These are phyloP conservation scores for Amphiduros pacificus DNA, from an alignment of 2,888 invertebrate species.

Conservation along the genomic window DNA sequence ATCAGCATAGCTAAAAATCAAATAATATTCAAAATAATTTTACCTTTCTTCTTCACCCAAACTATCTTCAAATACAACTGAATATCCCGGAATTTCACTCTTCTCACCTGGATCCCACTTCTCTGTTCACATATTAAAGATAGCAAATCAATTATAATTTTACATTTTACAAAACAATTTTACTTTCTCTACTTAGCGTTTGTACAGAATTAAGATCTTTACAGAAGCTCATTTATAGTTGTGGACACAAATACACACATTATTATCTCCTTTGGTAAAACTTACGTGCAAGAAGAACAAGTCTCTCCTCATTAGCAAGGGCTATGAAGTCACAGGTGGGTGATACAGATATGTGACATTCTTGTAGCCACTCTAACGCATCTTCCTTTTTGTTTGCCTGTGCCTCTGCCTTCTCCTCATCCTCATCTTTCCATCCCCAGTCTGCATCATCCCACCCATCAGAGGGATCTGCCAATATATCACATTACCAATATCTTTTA, in stretches of 20 bases:
- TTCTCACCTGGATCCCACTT: constrained; percentile 50
- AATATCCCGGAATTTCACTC: constrained; percentile 45
- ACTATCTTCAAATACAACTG: constrained; percentile 40
- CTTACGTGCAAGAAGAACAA: constrained; percentile 69
- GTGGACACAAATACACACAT: too few species aligned
- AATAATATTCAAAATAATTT: too few species aligned
- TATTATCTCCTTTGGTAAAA: too few species aligned
- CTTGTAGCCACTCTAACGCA: constrained; percentile 69
- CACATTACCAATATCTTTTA: too few species aligned
- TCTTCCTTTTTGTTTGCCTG: constrained; percentile 27
- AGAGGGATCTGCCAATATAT: neutral
- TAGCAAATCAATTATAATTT: too few species aligned
- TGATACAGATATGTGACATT: constrained; percentile 69
- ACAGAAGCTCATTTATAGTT: too few species aligned
- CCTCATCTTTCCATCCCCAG: constrained; percentile 54
- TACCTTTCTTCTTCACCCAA: constrained; percentile 44
- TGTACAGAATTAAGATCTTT: too few species aligned
- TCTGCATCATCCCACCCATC: constrained; percentile 48
- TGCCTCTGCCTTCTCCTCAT: constrained; percentile 30
- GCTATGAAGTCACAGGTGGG: constrained; percentile 75
- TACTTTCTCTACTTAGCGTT: too few species aligned
- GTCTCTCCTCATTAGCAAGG: constrained; percentile 68
- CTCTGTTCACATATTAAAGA: constrained; percentile 33
- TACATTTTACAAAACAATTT: too few species aligned
- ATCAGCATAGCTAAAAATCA: too few species aligned